Percentiles rank a stretch among this genome's conserved stretches.
Conservation (phyloP, 2,113 vertebrate species). For the Campylorhamphus procurvoides region DNA sequence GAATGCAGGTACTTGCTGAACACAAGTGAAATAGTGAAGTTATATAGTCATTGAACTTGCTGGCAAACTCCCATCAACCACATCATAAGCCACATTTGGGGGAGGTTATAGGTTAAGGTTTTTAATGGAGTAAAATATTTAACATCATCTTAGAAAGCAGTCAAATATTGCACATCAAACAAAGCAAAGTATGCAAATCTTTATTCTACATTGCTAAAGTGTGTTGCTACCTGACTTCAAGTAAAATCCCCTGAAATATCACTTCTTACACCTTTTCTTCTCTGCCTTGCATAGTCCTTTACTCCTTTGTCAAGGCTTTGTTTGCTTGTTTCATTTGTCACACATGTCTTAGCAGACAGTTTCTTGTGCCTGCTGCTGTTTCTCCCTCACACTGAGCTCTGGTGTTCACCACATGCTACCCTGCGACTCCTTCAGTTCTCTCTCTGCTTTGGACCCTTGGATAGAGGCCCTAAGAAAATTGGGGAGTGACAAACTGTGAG, state of each 20-base stretch:
- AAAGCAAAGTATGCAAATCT: neutral
- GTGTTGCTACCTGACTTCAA: rapidly evolving
- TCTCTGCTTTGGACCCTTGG: neutral
- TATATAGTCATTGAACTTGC: neutral
- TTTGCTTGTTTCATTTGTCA: neutral
- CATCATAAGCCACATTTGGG: neutral
- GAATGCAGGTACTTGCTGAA: neutral
- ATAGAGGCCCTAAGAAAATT: neutral
- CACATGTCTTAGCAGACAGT: neutral
- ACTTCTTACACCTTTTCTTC: neutral
- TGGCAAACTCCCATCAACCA: neutral
- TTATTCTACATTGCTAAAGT: rapidly evolving
- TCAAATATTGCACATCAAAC: neutral
- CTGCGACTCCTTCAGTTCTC: rapidly evolving
- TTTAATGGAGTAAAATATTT: neutral
- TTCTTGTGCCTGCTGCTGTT: neutral
- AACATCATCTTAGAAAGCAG: neutral
- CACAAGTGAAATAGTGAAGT: neutral
- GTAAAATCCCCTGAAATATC: neutral
- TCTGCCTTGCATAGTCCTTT: neutral
- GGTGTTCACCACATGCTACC: too few relatives aligned
- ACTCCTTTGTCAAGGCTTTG: neutral
- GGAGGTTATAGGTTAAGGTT: neutral
- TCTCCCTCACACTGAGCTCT: neutral
- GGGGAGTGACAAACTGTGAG: neutral